phyloP scores from a whole-genome alignment of 2,888 invertebrate species.

The Tetropium fuscum region DNA sequence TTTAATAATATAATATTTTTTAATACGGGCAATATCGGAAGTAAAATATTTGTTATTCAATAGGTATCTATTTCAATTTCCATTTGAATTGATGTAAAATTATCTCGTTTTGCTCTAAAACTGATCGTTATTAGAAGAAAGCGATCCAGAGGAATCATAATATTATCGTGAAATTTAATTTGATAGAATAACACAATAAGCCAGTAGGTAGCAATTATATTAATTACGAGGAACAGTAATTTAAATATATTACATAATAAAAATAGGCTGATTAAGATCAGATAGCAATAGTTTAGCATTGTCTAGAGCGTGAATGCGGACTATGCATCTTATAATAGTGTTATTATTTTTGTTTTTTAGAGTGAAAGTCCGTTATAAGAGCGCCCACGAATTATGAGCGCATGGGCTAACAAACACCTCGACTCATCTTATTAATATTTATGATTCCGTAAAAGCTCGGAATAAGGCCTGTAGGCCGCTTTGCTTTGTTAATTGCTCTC shows the following conservation, averaged over 20 bases:
- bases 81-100: no score
- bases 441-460: conserved; percentile 48
- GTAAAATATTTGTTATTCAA: no score
- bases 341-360: conserved; percentile 33
- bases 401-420: conserved; percentile 13
- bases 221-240: conserved; percentile 45
- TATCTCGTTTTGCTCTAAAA: no score
- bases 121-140: no score
- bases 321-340: conserved; percentile 40
- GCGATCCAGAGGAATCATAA: conserved; percentile 23
- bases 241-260: conserved; percentile 36
- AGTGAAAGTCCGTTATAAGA: conserved; percentile 40
- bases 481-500: conserved; percentile 50
- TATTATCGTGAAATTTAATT: conserved; percentile 7
- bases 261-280: conserved; percentile 43
- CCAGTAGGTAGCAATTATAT: conserved; percentile 31
- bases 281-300: conserved; percentile 46
- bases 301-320: conserved; percentile 45
- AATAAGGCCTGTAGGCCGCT: conserved; percentile 38
- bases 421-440: conserved; percentile 51
- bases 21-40: no score
- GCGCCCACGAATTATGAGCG: conserved; percentile 26
- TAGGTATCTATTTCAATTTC: no score
- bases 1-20: no score
- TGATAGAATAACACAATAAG: conserved; percentile 8